Conservation (phyloP, 2,888 invertebrate genomes). For the Nematopogon swammerdamellus region DNA sequence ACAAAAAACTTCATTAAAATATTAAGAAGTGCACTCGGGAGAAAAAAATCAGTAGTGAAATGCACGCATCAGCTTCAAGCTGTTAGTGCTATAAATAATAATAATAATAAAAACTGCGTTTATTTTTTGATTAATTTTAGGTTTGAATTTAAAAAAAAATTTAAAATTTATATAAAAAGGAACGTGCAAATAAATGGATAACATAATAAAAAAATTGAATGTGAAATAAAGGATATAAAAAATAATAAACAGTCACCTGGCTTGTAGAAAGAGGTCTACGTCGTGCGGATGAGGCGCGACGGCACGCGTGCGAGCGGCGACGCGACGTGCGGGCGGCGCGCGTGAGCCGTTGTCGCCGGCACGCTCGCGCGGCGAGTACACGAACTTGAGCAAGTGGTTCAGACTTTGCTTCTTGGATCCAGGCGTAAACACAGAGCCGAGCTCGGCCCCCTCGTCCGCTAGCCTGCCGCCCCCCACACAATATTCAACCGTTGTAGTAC, state of each 20-base stretch:
- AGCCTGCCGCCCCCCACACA: conserved; percentile 31
- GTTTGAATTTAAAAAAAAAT: background rate
- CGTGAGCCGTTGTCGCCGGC: conserved; percentile 16
- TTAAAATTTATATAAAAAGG: conserved; percentile 1
- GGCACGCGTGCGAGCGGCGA: conserved; percentile 24
- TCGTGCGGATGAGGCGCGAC: conserved; percentile 69
- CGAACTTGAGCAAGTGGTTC: conserved; percentile 92
- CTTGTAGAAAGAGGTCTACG: conserved; percentile 92
- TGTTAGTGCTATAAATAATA: no score
- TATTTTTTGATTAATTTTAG: no score
- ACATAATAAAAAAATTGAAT: no score
- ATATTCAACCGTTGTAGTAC: background rate
- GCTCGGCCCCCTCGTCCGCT: conserved; percentile 63
- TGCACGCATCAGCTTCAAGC: no score
- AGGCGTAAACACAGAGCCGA: conserved; percentile 78
- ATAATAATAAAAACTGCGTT: no score
- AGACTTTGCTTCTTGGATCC: conserved; percentile 90
- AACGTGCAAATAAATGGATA: no score
- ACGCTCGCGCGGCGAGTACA: conserved; percentile 59
- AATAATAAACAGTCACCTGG: conserved; percentile 68
- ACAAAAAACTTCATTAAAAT: no score
- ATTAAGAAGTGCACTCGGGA: no score
- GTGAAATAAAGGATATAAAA: no score
- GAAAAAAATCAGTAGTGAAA: no score
- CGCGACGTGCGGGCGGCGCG: conserved; percentile 27